phyloP scores from a whole-genome alignment of 2,113 vertebrate species.

The Oryzias celebensis region DNA sequence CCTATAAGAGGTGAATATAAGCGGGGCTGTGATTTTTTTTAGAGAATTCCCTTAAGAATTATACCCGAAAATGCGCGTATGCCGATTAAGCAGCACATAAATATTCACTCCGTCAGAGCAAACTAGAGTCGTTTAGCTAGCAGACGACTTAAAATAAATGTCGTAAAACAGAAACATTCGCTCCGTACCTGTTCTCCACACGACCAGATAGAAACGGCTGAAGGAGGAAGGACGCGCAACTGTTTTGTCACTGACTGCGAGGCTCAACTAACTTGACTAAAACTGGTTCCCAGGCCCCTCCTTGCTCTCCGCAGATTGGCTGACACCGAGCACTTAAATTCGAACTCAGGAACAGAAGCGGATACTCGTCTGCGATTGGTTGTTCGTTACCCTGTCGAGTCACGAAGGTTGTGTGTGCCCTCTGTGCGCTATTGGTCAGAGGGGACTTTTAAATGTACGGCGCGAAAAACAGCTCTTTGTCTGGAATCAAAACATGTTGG shows the following conservation, averaged over 20 bases:
- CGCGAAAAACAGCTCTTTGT: slow-evolving; percentile 67
- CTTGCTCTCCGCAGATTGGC: slow-evolving; percentile 55
- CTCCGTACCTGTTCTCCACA: slow-evolving; percentile 62
- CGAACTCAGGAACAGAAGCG: slow-evolving; percentile 18
- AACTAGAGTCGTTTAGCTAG: too few relatives aligned
- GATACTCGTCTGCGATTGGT: slow-evolving; percentile 46
- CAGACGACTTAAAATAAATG: too few relatives aligned
- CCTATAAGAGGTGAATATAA: too few relatives aligned
- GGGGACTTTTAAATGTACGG: slow-evolving; percentile 74
- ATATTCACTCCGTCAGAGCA: too few relatives aligned
- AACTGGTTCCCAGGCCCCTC: slow-evolving; percentile 55
- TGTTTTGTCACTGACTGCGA: slow-evolving; percentile 67
- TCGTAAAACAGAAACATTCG: too few relatives aligned
- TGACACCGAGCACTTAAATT: slow-evolving; percentile 44
- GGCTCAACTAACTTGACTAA: slow-evolving; percentile 68
- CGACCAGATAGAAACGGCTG: slow-evolving; percentile 40
- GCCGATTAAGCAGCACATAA: too few relatives aligned
- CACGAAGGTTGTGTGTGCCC: background rate
- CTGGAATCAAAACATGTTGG: background rate
- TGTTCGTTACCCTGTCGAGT: rapidly evolving
- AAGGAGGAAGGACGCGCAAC: slow-evolving; percentile 48
- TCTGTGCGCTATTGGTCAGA: slow-evolving; percentile 51
- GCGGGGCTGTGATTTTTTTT: too few relatives aligned
- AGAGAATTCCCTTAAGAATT: too few relatives aligned
- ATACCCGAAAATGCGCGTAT: too few relatives aligned